These are phyloP conservation scores for Orchestia grillus DNA, from an alignment of 1,140 invertebrate genomes.

Conservation along the genomic window DNA sequence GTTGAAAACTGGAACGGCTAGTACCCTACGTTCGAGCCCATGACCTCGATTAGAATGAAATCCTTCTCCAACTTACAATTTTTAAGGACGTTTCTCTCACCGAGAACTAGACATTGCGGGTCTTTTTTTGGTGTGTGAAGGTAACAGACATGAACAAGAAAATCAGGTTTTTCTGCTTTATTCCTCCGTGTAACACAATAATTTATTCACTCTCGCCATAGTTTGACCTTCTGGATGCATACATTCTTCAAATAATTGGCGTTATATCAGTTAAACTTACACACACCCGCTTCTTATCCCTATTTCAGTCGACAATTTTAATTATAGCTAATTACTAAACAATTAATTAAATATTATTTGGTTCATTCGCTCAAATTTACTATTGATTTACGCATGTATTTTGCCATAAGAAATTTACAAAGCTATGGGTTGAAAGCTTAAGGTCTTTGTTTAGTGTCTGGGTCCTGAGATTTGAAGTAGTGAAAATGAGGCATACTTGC, in stretches of 20 bases:
- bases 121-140: background rate
- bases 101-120: background rate
- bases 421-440: background rate
- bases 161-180: background rate
- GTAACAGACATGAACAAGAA: background rate
- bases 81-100: background rate
- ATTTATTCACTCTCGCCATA: background rate
- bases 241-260: no score
- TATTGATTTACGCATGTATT: background rate
- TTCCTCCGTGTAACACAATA: background rate
- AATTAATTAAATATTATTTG: background rate
- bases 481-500: background rate
- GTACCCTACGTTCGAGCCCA: background rate
- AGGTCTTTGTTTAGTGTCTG: background rate
- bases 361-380: background rate
- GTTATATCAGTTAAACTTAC: no score
- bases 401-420: background rate
- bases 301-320: no score
- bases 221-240: no score
- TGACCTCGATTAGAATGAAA: background rate
- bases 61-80: background rate
- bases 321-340: no score
- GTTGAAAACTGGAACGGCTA: background rate
- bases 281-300: no score
- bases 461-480: background rate